Percentiles rank a stretch among this genome's conserved stretches.
Evolutionary conservation across 2,797 vertebrate species (phyloP).

Genomic region (Pagetopsis macropterus): DNA sequence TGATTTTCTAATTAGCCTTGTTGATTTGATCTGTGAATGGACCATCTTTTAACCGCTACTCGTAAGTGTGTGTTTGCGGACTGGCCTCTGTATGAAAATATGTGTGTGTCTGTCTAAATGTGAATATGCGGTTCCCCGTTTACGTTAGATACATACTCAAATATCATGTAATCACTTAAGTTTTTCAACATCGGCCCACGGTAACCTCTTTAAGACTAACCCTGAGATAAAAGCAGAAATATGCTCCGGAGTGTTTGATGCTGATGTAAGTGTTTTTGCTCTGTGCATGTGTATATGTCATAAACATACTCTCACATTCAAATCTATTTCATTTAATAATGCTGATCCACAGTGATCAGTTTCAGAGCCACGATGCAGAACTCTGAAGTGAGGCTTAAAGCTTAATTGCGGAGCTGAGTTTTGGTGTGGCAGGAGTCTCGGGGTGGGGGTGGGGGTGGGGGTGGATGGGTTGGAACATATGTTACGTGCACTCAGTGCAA

Average conservation of each 20-base stretch:
- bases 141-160: conserved; percentile 52
- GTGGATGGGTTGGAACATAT: conserved; percentile 66
- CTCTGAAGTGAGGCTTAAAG: conserved; percentile 68
- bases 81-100: conserved; percentile 14
- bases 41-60: conserved; percentile 37
- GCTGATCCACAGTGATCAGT: conserved; percentile 70
- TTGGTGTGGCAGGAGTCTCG: conserved; percentile 65
- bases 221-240: conserved; percentile 45
- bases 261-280: conserved; percentile 19
- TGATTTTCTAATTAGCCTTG: conserved; percentile 38
- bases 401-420: conserved; percentile 69
- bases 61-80: conserved; percentile 29
- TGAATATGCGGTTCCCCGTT: conserved; percentile 20
- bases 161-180: conserved; percentile 43
- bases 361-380: conserved; percentile 65
- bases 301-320: conserved; percentile 64
- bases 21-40: conserved; percentile 56
- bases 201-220: conserved; percentile 36
- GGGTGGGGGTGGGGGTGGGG: conserved; percentile 36
- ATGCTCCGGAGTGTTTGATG: conserved; percentile 2
- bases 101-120: conserved; percentile 24
- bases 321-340: conserved; percentile 70
- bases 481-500: conserved; percentile 69
- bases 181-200: conserved; percentile 29
- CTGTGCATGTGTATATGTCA: conserved; percentile 30